Conservation (phyloP, 2,888 invertebrate species). For the Andrena bicolor region DNA sequence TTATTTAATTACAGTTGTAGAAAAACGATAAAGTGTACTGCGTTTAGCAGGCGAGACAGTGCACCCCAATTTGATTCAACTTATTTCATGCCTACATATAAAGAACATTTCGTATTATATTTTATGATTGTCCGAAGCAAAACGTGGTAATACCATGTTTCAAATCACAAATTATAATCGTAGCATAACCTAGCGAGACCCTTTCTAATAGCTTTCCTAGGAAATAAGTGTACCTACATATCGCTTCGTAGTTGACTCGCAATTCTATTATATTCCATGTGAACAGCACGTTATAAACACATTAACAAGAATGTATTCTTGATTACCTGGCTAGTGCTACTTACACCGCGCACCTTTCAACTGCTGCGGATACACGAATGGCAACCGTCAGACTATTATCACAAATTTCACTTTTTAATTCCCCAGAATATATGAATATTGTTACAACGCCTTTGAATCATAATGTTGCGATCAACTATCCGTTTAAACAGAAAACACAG, state of each 20-base stretch:
- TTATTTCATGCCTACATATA: too few relatives aligned
- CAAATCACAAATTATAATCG: too few relatives aligned
- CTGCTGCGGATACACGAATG: neutral
- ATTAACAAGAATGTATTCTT: neutral
- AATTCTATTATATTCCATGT: conserved; percentile 27
- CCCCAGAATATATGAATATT: neutral
- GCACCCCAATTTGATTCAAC: too few relatives aligned
- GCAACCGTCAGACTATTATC: neutral
- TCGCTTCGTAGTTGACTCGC: neutral
- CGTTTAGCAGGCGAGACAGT: too few relatives aligned
- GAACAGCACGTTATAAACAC: conserved; percentile 4
- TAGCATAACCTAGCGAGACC: too few relatives aligned
- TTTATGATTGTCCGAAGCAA: too few relatives aligned
- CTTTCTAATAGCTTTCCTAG: too few relatives aligned
- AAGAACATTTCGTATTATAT: too few relatives aligned
- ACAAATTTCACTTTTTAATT: conserved; percentile 2
- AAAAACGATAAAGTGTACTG: too few relatives aligned
- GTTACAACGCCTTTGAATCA: neutral
- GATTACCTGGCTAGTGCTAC: conserved; percentile 1
- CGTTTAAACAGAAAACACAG: neutral
- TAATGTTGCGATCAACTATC: neutral
- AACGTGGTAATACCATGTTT: too few relatives aligned
- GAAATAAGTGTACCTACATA: too few relatives aligned
- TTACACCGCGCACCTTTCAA: neutral
- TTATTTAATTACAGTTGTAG: too few relatives aligned